These are phyloP conservation scores for Pelecanoides urinatrix DNA, from an alignment of 2,113 vertebrate genomes.

Conservation along the genomic window DNA sequence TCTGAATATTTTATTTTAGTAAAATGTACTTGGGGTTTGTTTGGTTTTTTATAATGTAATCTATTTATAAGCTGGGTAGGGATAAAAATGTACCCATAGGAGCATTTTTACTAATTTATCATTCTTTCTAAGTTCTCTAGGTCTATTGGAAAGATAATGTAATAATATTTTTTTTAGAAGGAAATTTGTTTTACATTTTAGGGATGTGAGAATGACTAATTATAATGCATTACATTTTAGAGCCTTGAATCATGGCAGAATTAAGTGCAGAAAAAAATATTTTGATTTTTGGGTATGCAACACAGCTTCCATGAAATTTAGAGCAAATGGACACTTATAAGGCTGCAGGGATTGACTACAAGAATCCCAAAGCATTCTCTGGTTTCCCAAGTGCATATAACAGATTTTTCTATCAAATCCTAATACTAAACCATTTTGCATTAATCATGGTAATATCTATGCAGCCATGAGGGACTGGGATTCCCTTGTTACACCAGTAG, in stretches of 20 bases:
- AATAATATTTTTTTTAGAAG: neutral
- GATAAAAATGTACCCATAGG: neutral
- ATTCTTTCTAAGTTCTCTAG: neutral
- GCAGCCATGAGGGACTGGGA: fast-evolving
- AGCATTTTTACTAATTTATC: neutral
- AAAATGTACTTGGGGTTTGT: neutral
- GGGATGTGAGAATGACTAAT: neutral
- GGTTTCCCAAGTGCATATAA: neutral
- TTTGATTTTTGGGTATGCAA: neutral
- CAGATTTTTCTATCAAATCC: neutral
- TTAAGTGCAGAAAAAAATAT: neutral
- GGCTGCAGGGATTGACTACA: neutral
- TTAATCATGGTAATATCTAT: neutral
- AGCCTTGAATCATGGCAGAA: neutral
- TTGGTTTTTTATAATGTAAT: neutral
- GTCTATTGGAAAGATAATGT: neutral
- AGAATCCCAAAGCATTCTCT: neutral
- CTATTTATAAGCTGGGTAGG: neutral
- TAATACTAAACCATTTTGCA: neutral
- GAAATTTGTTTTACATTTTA: neutral
- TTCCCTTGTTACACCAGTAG: neutral
- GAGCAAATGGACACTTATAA: neutral
- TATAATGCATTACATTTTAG: neutral
- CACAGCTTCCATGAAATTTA: neutral
- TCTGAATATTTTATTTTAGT: neutral